A percentile compares a stretch with the other conserved stretches of the same genome.
Conservation (phyloP, 2,797 vertebrate genomes). For the Centroberyx gerrardi region DNA sequence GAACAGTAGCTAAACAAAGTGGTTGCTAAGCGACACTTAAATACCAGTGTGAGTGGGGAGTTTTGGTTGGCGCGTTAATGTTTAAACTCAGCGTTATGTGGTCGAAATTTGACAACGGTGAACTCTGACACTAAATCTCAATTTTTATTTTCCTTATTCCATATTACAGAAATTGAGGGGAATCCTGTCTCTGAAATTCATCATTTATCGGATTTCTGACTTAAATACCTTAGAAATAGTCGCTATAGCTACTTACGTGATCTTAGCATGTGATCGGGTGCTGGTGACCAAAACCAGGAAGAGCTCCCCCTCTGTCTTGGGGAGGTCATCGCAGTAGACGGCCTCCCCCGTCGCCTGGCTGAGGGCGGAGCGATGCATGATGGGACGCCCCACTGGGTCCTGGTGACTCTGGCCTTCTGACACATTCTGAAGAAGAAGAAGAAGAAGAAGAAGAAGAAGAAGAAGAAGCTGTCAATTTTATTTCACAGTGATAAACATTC, state of each 20-base stretch:
- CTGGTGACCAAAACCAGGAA: slow-evolving; percentile 90
- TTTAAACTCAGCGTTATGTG: too few relatives aligned
- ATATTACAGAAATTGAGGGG: too few relatives aligned
- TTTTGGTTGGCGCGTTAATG: too few relatives aligned
- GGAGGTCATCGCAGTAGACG: slow-evolving; percentile 91
- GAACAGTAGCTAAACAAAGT: too few relatives aligned
- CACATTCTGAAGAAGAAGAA: slow-evolving; percentile 69
- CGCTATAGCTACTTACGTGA: slow-evolving; percentile 82
- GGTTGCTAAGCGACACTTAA: too few relatives aligned
- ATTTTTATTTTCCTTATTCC: too few relatives aligned
- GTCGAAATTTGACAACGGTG: too few relatives aligned
- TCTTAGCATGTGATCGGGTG: slow-evolving; percentile 90
- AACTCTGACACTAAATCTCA: too few relatives aligned
- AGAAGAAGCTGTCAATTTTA: slow-evolving; percentile 6
- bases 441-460: slow-evolving; percentile 32
- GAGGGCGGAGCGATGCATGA: slow-evolving; percentile 91
- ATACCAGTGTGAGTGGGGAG: too few relatives aligned
- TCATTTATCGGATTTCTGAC: background rate
- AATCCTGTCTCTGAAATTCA: too few relatives aligned
- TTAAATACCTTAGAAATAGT: background rate
- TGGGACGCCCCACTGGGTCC: slow-evolving; percentile 90
- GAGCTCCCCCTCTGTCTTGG: slow-evolving; percentile 88
- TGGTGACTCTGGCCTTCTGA: slow-evolving; percentile 76
- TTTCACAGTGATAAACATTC: background rate
- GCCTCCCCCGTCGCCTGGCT: slow-evolving; percentile 94